These are phyloP conservation scores for Trichomalopsis sarcophagae DNA, from an alignment of 1,140 invertebrate species.

Conservation along the genomic window DNA sequence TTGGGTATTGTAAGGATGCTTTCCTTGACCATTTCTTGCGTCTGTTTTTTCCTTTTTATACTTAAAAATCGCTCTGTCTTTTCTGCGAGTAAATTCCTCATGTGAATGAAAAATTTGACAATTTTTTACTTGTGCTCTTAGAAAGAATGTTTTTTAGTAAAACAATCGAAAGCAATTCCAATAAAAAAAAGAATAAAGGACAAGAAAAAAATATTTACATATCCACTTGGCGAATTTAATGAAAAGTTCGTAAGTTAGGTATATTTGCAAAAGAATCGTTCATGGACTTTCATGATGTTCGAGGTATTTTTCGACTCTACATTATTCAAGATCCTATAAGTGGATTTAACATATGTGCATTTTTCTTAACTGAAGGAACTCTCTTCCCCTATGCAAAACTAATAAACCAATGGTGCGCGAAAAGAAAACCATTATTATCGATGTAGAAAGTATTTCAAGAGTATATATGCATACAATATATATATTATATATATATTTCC, in stretches of 20 bases:
- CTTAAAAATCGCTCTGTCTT: conserved; percentile 45
- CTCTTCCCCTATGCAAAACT: background rate
- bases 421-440: conserved; percentile 43
- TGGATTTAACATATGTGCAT: conserved; percentile 40
- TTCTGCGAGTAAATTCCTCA: conserved; percentile 44
- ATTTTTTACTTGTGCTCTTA: conserved; percentile 28
- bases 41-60: conserved; percentile 50
- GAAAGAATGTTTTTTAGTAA: conserved; percentile 1
- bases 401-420: conserved; percentile 38
- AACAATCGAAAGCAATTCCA: conserved; percentile 43
- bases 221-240: conserved; percentile 21
- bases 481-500: conserved; percentile 42
- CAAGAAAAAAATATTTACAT: conserved; percentile 26
- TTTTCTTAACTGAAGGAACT: conserved; percentile 36
- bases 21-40: conserved; percentile 17
- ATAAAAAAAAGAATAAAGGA: conserved; percentile 15
- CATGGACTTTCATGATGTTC: conserved; percentile 1
- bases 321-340: background rate
- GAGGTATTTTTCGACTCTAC: background rate
- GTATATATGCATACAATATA: conserved; percentile 26
- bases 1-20: conserved; percentile 19
- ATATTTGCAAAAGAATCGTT: conserved; percentile 13
- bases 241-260: background rate
- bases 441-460: conserved; percentile 48
- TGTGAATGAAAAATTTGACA: conserved; percentile 22